These are phyloP conservation scores for Acrocera orbiculus DNA, from an alignment of 2,888 invertebrate species.

Conservation along the genomic window DNA sequence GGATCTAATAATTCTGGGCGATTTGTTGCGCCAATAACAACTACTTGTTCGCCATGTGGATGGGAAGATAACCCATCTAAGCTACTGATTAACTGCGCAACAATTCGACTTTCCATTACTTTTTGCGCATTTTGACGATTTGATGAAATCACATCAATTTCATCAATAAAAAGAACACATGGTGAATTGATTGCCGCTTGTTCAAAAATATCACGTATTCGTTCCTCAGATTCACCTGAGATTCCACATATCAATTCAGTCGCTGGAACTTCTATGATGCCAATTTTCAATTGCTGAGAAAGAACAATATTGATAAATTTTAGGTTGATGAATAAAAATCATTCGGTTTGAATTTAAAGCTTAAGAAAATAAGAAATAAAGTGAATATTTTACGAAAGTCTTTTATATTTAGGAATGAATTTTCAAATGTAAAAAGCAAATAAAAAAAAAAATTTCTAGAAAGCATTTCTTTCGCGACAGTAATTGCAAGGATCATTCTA, in stretches of 20 bases:
- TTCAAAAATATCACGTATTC: slow-evolving; percentile 80
- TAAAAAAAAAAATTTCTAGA: too few species aligned
- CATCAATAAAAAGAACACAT: slow-evolving; percentile 84
- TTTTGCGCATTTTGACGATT: slow-evolving; percentile 77
- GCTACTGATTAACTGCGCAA: slow-evolving; percentile 76
- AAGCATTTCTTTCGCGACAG: too few species aligned
- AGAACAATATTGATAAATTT: slow-evolving; percentile 1
- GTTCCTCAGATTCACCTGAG: slow-evolving; percentile 89
- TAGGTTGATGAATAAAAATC: too few species aligned
- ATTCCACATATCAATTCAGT: slow-evolving; percentile 88
- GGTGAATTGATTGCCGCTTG: slow-evolving; percentile 65
- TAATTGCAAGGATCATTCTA: too few species aligned
- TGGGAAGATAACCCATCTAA: slow-evolving; percentile 48
- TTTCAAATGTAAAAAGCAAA: too few species aligned
- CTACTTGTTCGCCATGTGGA: slow-evolving; percentile 26
- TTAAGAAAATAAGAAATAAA: too few species aligned
- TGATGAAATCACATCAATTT: slow-evolving; percentile 90
- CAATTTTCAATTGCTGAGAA: slow-evolving; percentile 57
- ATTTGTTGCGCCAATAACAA: slow-evolving; percentile 93
- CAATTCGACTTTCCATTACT: slow-evolving; percentile 93
- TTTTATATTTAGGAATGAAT: too few species aligned
- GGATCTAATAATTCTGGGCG: slow-evolving; percentile 85
- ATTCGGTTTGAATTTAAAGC: too few species aligned
- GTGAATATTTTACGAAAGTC: too few species aligned
- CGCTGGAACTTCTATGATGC: slow-evolving; percentile 72